These are phyloP conservation scores for Rhizomys pruinosus DNA, from an alignment of 2,113 vertebrate species.

Conservation along the genomic window DNA sequence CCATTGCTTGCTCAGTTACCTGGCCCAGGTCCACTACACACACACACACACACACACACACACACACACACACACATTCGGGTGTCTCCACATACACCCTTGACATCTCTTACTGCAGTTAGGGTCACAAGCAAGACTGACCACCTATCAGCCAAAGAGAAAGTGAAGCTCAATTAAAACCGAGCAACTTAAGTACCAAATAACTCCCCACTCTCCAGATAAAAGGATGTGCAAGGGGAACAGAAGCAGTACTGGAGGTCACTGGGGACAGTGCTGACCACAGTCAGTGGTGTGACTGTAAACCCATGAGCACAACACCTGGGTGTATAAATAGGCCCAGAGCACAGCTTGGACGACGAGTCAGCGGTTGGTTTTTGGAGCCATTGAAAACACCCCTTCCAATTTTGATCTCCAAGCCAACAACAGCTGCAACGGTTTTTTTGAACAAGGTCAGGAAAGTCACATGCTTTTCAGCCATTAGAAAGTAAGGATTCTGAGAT, in stretches of 20 bases:
- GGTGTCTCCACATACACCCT: no score
- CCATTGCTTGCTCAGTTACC: no score
- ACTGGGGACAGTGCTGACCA: neutral
- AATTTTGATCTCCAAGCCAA: neutral
- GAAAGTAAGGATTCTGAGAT: neutral
- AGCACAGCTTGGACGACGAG: neutral
- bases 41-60: no score
- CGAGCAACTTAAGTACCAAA: neutral
- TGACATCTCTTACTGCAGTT: neutral
- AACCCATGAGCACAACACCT: neutral
- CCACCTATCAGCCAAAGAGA: neutral
- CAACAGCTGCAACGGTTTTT: neutral
- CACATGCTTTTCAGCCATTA: neutral
- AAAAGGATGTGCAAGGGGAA: neutral
- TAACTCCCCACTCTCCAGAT: neutral
- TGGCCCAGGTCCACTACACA: no score
- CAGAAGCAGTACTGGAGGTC: neutral
- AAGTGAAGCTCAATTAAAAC: neutral
- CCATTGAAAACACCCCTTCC: neutral
- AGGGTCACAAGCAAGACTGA: neutral
- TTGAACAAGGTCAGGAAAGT: neutral
- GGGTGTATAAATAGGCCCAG: neutral
- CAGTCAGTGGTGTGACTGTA: neutral
- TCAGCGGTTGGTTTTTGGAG: neutral
- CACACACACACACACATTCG: no score